Evolutionary conservation across 2,888 invertebrate species (phyloP).

Genomic region (Mellilla xanthometata): DNA sequence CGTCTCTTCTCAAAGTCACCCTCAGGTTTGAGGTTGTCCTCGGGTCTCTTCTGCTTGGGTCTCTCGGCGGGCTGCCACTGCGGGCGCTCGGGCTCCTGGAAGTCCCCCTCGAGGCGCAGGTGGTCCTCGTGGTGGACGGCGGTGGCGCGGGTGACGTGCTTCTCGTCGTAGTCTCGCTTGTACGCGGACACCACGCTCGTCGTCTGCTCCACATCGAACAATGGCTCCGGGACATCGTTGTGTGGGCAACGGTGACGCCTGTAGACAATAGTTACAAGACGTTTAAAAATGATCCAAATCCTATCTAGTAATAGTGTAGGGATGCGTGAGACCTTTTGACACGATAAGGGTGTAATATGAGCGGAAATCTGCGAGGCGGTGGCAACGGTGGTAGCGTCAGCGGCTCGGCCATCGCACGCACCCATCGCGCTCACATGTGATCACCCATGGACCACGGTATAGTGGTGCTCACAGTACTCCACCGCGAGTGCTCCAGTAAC

Average conservation of each 20-base stretch:
- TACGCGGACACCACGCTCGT: conserved; percentile 84
- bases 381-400: conserved; percentile 73
- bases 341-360: conserved; percentile 68
- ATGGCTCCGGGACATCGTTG: conserved; percentile 84
- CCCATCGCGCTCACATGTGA: conserved; percentile 59
- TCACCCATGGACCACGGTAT: conserved; percentile 59
- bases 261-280: conserved; percentile 43
- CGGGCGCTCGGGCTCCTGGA: conserved; percentile 77
- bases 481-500: conserved; percentile 32
- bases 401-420: conserved; percentile 71
- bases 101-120: conserved; percentile 87
- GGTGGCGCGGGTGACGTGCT: conserved; percentile 83
- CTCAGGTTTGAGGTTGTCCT: conserved; percentile 84
- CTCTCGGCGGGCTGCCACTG: conserved; percentile 83
- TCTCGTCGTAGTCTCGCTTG: conserved; percentile 85
- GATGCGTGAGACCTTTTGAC: conserved; percentile 58
- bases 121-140: conserved; percentile 86
- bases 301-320: not conserved
- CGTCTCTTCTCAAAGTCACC: conserved; percentile 72
- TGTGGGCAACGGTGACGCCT: conserved; percentile 94
- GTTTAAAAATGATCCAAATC: conserved; percentile 23
- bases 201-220: conserved; percentile 81
- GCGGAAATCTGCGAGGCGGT: conserved; percentile 57
- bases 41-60: conserved; percentile 77
- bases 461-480: conserved; percentile 37